These are phyloP conservation scores for Lucilia sericata DNA, from an alignment of 1,140 invertebrate genomes.

Conservation along the genomic window DNA sequence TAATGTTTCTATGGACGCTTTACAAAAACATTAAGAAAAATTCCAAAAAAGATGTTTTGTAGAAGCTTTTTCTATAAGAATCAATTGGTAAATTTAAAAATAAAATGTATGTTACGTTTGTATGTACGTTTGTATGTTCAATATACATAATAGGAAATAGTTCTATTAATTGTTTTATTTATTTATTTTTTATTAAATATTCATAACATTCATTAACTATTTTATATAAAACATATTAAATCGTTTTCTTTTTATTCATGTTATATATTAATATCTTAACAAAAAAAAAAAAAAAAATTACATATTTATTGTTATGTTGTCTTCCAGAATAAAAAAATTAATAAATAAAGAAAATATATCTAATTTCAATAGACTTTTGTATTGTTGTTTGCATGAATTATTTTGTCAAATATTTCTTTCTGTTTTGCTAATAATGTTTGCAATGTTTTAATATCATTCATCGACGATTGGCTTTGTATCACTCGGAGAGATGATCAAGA, in stretches of 20 bases:
- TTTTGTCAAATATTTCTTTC: neutral
- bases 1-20: too few species aligned
- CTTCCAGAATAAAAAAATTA: neutral
- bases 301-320: conserved; percentile 22
- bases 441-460: conserved; percentile 5
- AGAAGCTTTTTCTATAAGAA: too few species aligned
- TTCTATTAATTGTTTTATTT: too few species aligned
- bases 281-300: neutral
- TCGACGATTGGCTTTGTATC: conserved; percentile 7
- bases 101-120: too few species aligned
- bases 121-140: neutral
- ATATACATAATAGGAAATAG: neutral
- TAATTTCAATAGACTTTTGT: conserved; percentile 13
- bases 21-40: too few species aligned
- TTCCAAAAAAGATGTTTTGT: too few species aligned
- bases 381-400: conserved; percentile 10
- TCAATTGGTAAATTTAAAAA: too few species aligned
- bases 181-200: neutral
- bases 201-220: conserved; percentile 7
- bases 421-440: conserved; percentile 24
- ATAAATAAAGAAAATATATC: conserved; percentile 13
- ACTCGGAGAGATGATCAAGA: neutral
- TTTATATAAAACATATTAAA: neutral
- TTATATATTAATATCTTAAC: neutral
- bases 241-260: neutral